phyloP scores from a whole-genome alignment of 2,113 vertebrate species.

The Gallinago paraguaiae region DNA sequence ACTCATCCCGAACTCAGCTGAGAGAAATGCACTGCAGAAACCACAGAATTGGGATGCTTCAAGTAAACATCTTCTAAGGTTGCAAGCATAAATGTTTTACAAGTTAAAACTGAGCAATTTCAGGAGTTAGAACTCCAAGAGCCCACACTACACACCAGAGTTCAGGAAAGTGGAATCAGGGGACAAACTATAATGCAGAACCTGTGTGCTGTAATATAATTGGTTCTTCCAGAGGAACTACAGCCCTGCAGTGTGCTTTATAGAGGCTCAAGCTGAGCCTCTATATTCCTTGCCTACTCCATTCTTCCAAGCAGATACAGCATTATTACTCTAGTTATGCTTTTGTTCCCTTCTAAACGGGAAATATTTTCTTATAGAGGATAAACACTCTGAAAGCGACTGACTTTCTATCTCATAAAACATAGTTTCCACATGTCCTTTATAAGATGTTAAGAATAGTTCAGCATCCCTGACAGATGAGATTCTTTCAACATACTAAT shows the following conservation, averaged over 20 bases:
- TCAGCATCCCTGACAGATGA: neutral
- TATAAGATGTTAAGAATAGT: neutral
- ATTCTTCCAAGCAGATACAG: neutral
- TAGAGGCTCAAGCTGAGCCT: neutral
- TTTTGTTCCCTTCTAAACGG: neutral
- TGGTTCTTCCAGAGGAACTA: neutral
- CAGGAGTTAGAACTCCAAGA: neutral
- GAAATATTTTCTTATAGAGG: neutral
- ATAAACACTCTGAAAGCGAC: neutral
- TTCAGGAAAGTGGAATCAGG: neutral
- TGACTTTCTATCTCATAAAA: neutral
- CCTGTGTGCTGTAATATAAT: neutral
- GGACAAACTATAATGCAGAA: neutral
- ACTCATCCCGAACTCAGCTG: neutral
- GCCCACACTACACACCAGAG: neutral
- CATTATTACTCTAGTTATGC: neutral
- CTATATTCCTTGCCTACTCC: neutral
- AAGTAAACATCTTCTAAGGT: neutral
- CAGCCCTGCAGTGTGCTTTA: fast-evolving
- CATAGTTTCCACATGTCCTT: neutral
- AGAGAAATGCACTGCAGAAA: neutral
- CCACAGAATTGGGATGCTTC: neutral
- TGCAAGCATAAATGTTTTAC: neutral
- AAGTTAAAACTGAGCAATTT: neutral
- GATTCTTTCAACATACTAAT: neutral